A percentile compares a stretch with the other conserved stretches of the same genome.
phyloP scores from a whole-genome alignment of 2,797 vertebrate genomes.

The Rhinoraja longicauda region DNA sequence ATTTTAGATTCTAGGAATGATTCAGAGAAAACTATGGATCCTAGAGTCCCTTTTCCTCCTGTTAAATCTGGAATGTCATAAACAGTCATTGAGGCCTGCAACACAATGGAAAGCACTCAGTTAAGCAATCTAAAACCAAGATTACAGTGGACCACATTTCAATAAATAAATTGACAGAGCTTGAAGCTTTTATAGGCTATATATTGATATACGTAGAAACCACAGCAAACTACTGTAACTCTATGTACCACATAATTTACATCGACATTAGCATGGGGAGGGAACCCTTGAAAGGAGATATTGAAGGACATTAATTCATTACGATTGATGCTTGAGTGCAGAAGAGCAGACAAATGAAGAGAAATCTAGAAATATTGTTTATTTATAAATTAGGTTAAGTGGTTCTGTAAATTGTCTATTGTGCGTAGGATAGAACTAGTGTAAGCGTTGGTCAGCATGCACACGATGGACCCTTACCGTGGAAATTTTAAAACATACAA shows the following conservation, averaged over 20 bases:
- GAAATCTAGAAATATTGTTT: not conserved
- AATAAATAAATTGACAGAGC: not conserved
- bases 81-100: slow-evolving; percentile 77
- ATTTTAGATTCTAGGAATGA: slow-evolving; percentile 88
- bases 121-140: not conserved
- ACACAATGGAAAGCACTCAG: slow-evolving; percentile 30
- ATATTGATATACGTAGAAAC: not conserved
- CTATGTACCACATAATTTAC: too few species aligned
- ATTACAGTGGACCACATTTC: not conserved
- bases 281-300: not conserved
- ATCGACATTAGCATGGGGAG: not conserved
- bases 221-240: not conserved
- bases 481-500: not conserved
- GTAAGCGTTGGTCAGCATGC: too few species aligned
- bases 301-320: not conserved
- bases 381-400: not conserved
- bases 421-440: too few species aligned
- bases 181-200: not conserved
- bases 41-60: slow-evolving; percentile 62
- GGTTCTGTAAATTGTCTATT: too few species aligned
- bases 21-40: slow-evolving; percentile 89
- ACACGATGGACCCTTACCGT: not conserved
- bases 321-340: not conserved
- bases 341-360: not conserved
- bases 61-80: slow-evolving; percentile 82